Conservation (phyloP, 2,888 invertebrate species). For the Herminia tarsipennalis region DNA sequence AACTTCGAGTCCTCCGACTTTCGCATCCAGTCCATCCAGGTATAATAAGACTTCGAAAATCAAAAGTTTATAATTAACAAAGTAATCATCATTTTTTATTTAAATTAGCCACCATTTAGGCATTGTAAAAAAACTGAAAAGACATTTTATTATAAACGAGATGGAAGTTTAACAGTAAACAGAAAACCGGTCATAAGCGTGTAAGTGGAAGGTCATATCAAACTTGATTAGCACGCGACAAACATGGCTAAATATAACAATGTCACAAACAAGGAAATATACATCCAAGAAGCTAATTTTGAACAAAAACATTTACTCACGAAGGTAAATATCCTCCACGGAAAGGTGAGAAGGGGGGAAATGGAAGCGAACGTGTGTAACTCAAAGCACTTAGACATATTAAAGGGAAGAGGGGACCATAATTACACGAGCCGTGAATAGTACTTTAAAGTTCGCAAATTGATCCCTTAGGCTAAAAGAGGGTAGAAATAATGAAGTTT, state of each 20-base stretch:
- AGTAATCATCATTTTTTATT: too few species aligned
- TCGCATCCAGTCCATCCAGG: too few species aligned
- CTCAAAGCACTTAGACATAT: conserved; percentile 25
- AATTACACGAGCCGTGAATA: conserved; percentile 28
- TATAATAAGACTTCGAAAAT: too few species aligned
- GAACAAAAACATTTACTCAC: not conserved
- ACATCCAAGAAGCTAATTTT: conserved; percentile 1
- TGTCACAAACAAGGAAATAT: conserved; percentile 19
- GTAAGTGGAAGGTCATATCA: conserved; percentile 24
- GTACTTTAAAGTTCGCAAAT: conserved; percentile 32
- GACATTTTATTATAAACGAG: not conserved
- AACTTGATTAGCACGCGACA: conserved; percentile 19
- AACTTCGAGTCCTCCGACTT: too few species aligned
- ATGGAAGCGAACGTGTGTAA: not conserved
- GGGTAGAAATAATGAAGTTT: not conserved
- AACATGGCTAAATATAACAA: conserved; percentile 20
- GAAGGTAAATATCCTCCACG: not conserved
- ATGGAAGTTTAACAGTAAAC: conserved; percentile 5
- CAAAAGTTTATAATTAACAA: too few species aligned
- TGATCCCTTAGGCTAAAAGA: conserved; percentile 18
- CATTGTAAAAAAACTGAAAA: too few species aligned
- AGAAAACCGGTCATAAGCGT: conserved; percentile 1
- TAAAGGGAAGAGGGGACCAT: conserved; percentile 19
- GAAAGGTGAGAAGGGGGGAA: not conserved
- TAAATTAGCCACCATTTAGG: too few species aligned